Evolutionary conservation across 2,888 invertebrate genomes (phyloP), one percentile per base, ranked within the genome.

Genomic region (Troilus luridus): DNA sequence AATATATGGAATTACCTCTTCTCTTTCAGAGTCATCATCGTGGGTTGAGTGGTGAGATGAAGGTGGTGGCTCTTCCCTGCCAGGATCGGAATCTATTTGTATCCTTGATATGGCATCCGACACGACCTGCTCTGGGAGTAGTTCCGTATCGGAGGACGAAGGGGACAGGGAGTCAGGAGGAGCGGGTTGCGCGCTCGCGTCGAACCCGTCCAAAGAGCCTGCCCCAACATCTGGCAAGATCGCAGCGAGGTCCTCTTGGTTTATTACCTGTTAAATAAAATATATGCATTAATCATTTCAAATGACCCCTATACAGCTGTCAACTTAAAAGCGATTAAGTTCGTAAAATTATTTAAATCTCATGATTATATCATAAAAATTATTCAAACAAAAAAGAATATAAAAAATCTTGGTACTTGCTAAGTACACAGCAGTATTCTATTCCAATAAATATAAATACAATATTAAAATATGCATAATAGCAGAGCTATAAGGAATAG

Each of bases 201-300:
- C 95, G 94, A 96, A 95, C 94, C 95, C 95, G 94, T 96, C 95
- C 94, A 95, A 96, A 93, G 95, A 95, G 11, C 92, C 92, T 92
- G 95, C 95, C 58, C 93, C 93, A n/a, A 94, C 94, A 93, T 97
- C 97, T 91, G 97, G 97, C 94, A 97, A 95, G 94, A 97, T 96
- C 93, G 97, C 97, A 92, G 97, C 97, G 93, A 97, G 94, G 94
- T 97, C 97, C 94, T 97, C 97, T 94, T 97, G 97, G 94, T 97
- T 96, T 94, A 97, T 97, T 94, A 97, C 97, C 95, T 96, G 94
- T 91, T 14, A n/a, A 6, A n/a, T 59, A 59, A 94, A 92, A 11
- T 90, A 88, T 90, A 85, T 67, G 41, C 5, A 5, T 41, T 41
- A 41, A 41, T 41, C 5, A 41, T 41, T 5, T 41, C 41, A 3